These are phyloP conservation scores for Anseranas semipalmata DNA, from an alignment of 2,113 vertebrate genomes.

Conservation along the genomic window DNA sequence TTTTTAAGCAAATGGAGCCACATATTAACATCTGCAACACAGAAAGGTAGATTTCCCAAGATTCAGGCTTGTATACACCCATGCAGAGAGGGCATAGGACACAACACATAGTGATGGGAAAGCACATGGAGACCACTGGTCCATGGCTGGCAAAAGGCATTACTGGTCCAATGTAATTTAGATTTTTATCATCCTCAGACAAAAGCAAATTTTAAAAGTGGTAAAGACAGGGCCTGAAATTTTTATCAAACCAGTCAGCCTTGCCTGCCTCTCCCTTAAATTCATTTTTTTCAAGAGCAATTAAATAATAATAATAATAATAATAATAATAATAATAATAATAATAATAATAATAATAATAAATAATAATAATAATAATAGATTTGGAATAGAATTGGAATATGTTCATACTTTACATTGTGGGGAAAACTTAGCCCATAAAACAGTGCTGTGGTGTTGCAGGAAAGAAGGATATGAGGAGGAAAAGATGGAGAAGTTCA, in stretches of 20 bases:
- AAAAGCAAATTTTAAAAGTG: neutral
- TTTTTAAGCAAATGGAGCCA: neutral
- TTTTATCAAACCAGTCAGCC: neutral
- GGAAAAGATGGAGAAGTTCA: neutral
- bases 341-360: neutral
- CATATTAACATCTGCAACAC: neutral
- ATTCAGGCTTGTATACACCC: accelerated
- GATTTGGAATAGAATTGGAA: too few species aligned
- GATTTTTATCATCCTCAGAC: neutral
- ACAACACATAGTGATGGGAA: neutral
- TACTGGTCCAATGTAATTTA: neutral
- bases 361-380: too few species aligned
- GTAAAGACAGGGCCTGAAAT: neutral
- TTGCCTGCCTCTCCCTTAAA: neutral
- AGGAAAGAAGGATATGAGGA: neutral
- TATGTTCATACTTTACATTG: neutral
- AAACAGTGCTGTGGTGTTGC: neutral
- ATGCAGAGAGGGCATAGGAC: neutral
- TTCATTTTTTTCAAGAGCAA: neutral
- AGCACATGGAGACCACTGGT: neutral
- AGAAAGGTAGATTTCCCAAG: neutral
- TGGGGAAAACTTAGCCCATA: neutral
- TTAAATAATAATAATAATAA: neutral
- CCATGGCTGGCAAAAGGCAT: neutral
- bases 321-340: too few species aligned